Evolutionary conservation across 2,888 invertebrate genomes (phyloP).

Genomic region (Andrena minutula): DNA sequence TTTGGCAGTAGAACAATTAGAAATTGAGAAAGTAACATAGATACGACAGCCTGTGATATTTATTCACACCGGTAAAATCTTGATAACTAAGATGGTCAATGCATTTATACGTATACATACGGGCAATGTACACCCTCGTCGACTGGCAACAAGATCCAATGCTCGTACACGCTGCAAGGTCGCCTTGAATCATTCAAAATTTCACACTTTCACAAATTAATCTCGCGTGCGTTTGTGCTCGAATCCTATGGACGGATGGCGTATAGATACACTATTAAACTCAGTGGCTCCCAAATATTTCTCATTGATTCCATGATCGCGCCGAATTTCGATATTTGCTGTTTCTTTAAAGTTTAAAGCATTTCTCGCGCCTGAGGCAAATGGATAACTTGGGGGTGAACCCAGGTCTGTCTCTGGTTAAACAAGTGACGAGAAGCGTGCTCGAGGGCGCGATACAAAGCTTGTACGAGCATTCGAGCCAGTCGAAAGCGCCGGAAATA

Average conservation of each 20-base stretch:
- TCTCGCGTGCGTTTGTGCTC: neutral
- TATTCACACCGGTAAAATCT: constrained; percentile 61
- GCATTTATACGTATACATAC: constrained; percentile 34
- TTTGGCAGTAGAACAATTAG: constrained; percentile 74
- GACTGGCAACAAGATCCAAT: constrained; percentile 40
- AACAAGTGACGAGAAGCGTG: too few species aligned
- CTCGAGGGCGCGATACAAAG: neutral
- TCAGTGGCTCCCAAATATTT: neutral
- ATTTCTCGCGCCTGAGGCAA: neutral
- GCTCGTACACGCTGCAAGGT: constrained; percentile 36
- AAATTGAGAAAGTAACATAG: constrained; percentile 65
- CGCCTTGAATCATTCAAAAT: neutral
- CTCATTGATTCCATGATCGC: neutral
- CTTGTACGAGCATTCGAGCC: constrained; percentile 39
- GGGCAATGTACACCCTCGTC: constrained; percentile 32
- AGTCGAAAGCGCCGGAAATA: constrained; percentile 24
- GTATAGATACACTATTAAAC: constrained; percentile 17
- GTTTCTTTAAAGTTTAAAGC: neutral
- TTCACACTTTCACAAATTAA: neutral
- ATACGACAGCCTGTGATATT: constrained; percentile 54
- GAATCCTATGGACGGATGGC: constrained; percentile 57
- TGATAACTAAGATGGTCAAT: constrained; percentile 61
- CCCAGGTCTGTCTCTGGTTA: too few species aligned
- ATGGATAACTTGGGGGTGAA: too few species aligned
- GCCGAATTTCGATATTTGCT: neutral